Base-by-base conservation (phyloP, 2,888 invertebrate species). In the Caenorhabditis sulstoni region DNA sequence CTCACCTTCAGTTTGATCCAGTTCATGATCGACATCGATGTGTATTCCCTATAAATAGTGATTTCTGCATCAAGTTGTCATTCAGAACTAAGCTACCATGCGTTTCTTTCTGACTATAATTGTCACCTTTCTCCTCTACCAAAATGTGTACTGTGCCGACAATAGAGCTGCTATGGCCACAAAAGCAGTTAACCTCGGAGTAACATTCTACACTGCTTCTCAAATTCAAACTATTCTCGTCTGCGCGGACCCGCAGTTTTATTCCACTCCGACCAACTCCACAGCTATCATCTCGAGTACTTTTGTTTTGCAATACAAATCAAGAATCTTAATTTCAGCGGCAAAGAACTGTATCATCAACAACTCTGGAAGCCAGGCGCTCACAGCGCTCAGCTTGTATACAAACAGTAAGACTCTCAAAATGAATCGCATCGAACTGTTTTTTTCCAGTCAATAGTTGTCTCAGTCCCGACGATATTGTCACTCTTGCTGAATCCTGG, bases 381-480 rank as follows among this genome's bases (percentile, higher is more conserved):
- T 66, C 1, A 16, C 68, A 7, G 76, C 76, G 12, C 41, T 76
- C 0, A 49, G 53, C 14, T 23, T 76, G 20, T 76, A 76, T n/a
- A 45, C 66, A 1, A 75, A 50, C 12, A 67, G 74, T 74, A 16
- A 74, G 65, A 3, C 3, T 41, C 11, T 41, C 41, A 11, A 8
- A 14, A 11, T 8, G 2, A 41, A 41, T 41, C 12, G 41, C 41
- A 41, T 41, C 12, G 11, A 41, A 11, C 11, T 41, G 23, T 22
- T 49, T 55, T n/a, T 12, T 52, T 53, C 18, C 55, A 76, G 68
- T 66, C 41, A 71, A 77, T 66, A 77, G 55, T 55, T 77, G 77
- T n/a, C 70, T 77, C 7, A 55, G 23, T 29, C 70, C 77, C 4
- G 77, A 77, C 14, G 58, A 64, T 20, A 58, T 77, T 35, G 39